These are phyloP conservation scores for Pyrgus malvae DNA, from an alignment of 2,888 invertebrate genomes.

Conservation along the genomic window DNA sequence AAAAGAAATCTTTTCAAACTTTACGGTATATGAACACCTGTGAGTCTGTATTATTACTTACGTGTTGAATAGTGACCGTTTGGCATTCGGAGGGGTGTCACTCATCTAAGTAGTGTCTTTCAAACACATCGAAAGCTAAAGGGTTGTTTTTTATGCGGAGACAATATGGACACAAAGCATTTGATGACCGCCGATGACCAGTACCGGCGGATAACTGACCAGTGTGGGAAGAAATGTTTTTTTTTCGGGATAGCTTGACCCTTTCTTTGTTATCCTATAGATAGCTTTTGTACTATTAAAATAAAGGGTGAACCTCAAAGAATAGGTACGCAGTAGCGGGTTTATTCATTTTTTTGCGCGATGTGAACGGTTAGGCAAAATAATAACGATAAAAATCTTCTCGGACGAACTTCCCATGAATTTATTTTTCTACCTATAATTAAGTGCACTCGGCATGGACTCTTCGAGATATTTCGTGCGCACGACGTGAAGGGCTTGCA, in stretches of 20 bases:
- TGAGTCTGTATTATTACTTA: constrained; percentile 29
- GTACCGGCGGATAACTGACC: constrained; percentile 71
- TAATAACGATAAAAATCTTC: constrained; percentile 61
- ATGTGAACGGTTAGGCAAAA: constrained; percentile 62
- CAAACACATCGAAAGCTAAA: constrained; percentile 51
- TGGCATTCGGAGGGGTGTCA: constrained; percentile 61
- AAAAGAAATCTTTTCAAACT: constrained; percentile 11
- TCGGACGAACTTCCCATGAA: constrained; percentile 66
- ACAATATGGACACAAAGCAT: constrained; percentile 65
- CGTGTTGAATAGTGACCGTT: constrained; percentile 54
- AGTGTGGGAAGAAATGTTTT: constrained; percentile 71
- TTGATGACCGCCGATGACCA: constrained; percentile 77
- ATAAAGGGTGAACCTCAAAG: constrained; percentile 58
- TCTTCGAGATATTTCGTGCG: constrained; percentile 75
- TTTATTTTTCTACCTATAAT: constrained; percentile 77
- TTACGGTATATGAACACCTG: constrained; percentile 36
- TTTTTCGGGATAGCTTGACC: constrained; percentile 65
- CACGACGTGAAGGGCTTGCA: constrained; percentile 77
- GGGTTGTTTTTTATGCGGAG: constrained; percentile 63
- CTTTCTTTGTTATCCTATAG: constrained; percentile 61
- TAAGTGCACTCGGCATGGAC: constrained; percentile 69
- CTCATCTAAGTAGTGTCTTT: constrained; percentile 60
- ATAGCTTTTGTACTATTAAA: constrained; percentile 53
- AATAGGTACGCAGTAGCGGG: constrained; percentile 48
- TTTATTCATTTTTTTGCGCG: constrained; percentile 65